These are phyloP conservation scores for Neoitamus cyanurus DNA, from an alignment of 2,888 invertebrate genomes.

Conservation along the genomic window DNA sequence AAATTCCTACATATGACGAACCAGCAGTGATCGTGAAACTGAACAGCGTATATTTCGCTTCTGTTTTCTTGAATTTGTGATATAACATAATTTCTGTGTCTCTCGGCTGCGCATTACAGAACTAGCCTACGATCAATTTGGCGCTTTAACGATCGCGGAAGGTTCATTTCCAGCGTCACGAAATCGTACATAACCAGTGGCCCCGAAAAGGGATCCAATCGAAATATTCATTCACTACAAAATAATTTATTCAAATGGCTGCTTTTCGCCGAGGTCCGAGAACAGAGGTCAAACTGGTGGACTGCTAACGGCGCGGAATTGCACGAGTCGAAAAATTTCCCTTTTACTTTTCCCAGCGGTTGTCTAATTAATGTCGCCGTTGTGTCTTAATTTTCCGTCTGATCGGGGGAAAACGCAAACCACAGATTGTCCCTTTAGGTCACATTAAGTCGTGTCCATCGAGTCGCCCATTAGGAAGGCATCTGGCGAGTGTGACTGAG, in stretches of 20 bases:
- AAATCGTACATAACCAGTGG: background rate
- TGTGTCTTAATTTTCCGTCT: constrained; percentile 18
- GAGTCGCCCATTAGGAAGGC: background rate
- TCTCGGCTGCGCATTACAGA: background rate
- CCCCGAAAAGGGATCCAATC: background rate
- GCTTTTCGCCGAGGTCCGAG: background rate
- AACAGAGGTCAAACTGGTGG: constrained; percentile 10
- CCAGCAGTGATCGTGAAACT: too few relatives aligned
- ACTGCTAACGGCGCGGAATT: constrained; percentile 16
- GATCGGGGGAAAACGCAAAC: constrained; percentile 9
- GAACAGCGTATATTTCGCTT: too few relatives aligned
- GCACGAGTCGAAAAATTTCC: constrained; percentile 34
- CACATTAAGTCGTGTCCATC: constrained; percentile 25
- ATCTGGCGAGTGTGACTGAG: background rate
- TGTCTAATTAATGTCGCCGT: constrained; percentile 15
- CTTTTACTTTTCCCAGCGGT: constrained; percentile 23
- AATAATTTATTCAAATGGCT: background rate
- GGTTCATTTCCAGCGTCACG: background rate
- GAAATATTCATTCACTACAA: background rate
- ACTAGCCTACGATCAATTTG: background rate
- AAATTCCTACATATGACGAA: too few relatives aligned
- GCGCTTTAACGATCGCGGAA: background rate
- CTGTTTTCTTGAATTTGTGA: background rate
- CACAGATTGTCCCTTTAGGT: constrained; percentile 34
- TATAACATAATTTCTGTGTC: background rate